Conservation (phyloP, 2,113 vertebrate species). For the Ptilonorhynchus violaceus region DNA sequence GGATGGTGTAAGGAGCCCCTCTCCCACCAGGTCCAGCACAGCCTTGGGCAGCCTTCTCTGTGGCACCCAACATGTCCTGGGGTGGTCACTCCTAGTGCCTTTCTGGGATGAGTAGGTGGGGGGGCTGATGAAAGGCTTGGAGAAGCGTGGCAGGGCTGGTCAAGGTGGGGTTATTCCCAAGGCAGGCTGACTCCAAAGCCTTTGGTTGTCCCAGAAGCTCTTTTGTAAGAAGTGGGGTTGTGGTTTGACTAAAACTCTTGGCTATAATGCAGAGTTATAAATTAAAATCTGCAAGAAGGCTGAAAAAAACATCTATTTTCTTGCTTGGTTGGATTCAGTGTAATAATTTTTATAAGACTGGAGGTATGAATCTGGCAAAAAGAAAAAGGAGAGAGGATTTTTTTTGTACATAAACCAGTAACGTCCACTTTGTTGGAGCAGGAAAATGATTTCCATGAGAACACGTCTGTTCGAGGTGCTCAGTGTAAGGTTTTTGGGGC, state of each 20-base stretch:
- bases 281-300: background rate
- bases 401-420: background rate
- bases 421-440: background rate
- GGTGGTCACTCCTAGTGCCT: background rate
- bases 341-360: background rate
- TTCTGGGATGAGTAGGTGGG: fast-evolving
- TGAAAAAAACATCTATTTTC: background rate
- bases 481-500: background rate
- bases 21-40: background rate
- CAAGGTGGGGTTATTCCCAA: background rate
- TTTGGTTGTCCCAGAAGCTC: background rate
- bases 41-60: background rate
- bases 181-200: background rate
- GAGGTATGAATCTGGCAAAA: background rate
- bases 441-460: background rate
- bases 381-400: background rate
- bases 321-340: background rate
- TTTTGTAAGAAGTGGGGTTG: background rate
- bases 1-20: background rate
- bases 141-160: background rate
- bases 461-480: background rate
- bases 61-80: fast-evolving
- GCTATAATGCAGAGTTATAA: background rate
- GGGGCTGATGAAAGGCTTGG: background rate
- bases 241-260: background rate